phyloP scores from a whole-genome alignment of 2,797 vertebrate genomes.

The Lophura swinhoii region DNA sequence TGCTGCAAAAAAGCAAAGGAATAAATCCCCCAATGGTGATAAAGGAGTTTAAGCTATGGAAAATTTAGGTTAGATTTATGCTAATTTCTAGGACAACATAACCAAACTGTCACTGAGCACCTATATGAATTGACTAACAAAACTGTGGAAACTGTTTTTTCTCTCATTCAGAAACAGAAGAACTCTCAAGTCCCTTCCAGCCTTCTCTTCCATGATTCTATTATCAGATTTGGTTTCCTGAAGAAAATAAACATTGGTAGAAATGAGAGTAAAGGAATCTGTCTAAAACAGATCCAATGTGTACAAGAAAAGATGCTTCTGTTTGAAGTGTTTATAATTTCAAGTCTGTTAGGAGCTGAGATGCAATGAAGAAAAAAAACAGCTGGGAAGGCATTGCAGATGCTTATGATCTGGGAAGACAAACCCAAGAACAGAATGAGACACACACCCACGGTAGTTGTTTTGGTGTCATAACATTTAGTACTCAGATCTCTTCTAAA shows the following conservation, averaged over 20 bases:
- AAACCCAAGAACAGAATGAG: background rate
- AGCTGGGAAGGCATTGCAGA: constrained; percentile 17
- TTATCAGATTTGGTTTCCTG: background rate
- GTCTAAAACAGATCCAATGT: background rate
- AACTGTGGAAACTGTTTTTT: background rate
- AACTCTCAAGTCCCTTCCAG: background rate
- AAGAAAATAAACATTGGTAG: background rate
- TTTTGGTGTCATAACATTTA: background rate
- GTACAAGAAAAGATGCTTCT: background rate
- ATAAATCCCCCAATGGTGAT: background rate
- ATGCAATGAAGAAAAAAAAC: background rate
- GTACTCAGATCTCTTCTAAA: background rate
- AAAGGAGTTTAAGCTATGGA: background rate
- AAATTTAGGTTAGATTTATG: background rate
- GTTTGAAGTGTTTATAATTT: background rate
- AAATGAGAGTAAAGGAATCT: background rate
- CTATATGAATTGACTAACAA: background rate
- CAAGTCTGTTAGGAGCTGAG: background rate
- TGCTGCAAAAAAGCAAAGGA: background rate
- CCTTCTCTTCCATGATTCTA: background rate
- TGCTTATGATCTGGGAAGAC: background rate
- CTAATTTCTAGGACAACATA: background rate
- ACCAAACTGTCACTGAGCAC: background rate
- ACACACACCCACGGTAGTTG: background rate
- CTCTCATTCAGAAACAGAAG: background rate